Conservation (phyloP, 2,888 invertebrate genomes). For the Yponomeuta cagnagella region DNA sequence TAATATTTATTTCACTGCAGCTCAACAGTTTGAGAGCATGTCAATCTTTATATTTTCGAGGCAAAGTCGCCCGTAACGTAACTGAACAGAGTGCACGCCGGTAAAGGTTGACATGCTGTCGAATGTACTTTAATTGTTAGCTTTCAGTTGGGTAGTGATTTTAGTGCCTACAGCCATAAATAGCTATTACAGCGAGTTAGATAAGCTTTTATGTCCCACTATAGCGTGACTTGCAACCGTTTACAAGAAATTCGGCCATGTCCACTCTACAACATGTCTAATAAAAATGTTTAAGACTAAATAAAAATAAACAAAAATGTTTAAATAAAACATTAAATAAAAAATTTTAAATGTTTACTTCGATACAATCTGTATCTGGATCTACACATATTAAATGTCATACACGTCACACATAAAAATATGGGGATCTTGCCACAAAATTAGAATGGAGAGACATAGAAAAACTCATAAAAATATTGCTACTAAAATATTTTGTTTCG, state of each 20-base stretch:
- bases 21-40: no score
- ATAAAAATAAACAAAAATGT: no score
- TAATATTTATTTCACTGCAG: no score
- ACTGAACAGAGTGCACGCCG: no score
- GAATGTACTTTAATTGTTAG: not conserved
- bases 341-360: not conserved
- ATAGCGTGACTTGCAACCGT: constrained; percentile 53
- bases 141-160: constrained; percentile 33
- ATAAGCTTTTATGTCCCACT: constrained; percentile 60
- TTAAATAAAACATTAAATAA: no score
- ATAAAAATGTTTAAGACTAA: not conserved
- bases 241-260: constrained; percentile 28
- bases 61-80: no score
- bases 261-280: constrained; percentile 22
- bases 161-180: constrained; percentile 41
- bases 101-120: not conserved
- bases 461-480: no score
- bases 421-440: no score
- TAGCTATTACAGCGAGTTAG: constrained; percentile 52
- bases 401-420: not conserved
- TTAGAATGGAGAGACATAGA: no score
- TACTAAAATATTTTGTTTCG: no score
- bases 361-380: not conserved
- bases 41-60: no score
- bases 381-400: not conserved